These are phyloP conservation scores for Xiphophorus couchianus DNA, from an alignment of 2,113 vertebrate species.

Conservation along the genomic window DNA sequence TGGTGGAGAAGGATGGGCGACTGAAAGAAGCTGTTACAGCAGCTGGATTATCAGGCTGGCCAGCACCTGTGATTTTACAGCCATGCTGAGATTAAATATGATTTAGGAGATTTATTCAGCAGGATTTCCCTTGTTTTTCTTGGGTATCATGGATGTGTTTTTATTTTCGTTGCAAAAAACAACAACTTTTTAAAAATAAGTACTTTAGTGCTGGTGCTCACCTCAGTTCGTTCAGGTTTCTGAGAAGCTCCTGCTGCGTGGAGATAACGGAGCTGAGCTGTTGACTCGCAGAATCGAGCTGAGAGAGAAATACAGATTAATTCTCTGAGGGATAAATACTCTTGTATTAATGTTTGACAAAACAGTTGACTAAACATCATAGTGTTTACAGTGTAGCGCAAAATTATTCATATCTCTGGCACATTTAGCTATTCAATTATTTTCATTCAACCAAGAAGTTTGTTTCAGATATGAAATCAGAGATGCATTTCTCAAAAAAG, in stretches of 20 bases:
- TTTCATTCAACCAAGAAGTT: background rate
- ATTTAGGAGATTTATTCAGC: constrained; percentile 54
- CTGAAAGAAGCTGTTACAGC: constrained; percentile 10
- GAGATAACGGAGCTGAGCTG: constrained; percentile 83
- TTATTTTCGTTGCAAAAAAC: constrained; percentile 19
- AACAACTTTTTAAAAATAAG: constrained; percentile 20
- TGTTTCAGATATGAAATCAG: background rate
- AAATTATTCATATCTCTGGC: background rate
- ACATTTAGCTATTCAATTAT: background rate
- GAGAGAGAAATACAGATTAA: constrained; percentile 7
- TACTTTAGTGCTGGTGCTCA: constrained; percentile 63
- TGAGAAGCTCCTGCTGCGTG: constrained; percentile 89
- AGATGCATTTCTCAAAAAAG: no score
- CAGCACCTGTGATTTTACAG: constrained; percentile 62
- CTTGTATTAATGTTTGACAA: background rate
- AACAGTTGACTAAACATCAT: background rate
- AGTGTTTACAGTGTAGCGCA: background rate
- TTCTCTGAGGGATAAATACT: background rate
- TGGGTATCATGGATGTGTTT: constrained; percentile 27
- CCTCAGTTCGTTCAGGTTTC: constrained; percentile 89
- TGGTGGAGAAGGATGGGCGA: background rate
- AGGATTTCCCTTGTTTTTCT: constrained; percentile 68
- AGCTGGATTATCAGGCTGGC: constrained; percentile 56
- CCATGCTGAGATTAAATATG: constrained; percentile 68
- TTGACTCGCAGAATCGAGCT: constrained; percentile 80